These are phyloP conservation scores for Thecophora atra DNA, from an alignment of 2,888 invertebrate genomes.

Conservation along the genomic window DNA sequence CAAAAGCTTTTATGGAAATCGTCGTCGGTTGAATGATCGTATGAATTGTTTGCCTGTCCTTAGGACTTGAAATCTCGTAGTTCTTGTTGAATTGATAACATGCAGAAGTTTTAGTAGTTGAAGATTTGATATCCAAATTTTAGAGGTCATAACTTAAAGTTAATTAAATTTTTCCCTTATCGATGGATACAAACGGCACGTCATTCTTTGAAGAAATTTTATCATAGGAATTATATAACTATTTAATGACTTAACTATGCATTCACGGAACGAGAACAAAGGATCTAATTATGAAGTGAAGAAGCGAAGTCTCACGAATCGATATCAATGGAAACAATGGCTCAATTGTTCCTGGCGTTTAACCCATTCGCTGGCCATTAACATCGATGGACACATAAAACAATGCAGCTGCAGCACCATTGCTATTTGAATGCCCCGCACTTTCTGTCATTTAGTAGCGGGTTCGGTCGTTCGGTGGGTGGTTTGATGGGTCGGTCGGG, in stretches of 20 bases:
- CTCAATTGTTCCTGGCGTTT: constrained; percentile 1
- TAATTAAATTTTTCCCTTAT: no score
- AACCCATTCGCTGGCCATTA: constrained; percentile 14
- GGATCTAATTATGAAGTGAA: background rate
- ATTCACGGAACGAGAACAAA: background rate
- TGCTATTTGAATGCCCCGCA: background rate
- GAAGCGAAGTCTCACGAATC: background rate
- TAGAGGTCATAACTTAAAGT: no score
- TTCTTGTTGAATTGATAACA: no score
- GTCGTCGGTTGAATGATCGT: no score
- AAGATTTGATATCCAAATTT: no score
- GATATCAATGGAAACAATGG: constrained; percentile 13
- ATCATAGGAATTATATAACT: no score
- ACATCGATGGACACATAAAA: background rate
- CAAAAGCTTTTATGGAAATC: no score
- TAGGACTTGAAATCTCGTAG: no score
- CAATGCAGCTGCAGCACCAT: background rate
- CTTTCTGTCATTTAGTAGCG: background rate
- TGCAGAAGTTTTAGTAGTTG: no score
- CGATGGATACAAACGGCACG: no score
- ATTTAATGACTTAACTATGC: background rate
- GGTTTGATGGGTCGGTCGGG: background rate
- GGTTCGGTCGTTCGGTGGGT: background rate
- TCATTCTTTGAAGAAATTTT: no score
- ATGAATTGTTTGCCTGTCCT: no score